phyloP scores from a whole-genome alignment of 2,888 invertebrate species.

The Euphydryas editha region DNA sequence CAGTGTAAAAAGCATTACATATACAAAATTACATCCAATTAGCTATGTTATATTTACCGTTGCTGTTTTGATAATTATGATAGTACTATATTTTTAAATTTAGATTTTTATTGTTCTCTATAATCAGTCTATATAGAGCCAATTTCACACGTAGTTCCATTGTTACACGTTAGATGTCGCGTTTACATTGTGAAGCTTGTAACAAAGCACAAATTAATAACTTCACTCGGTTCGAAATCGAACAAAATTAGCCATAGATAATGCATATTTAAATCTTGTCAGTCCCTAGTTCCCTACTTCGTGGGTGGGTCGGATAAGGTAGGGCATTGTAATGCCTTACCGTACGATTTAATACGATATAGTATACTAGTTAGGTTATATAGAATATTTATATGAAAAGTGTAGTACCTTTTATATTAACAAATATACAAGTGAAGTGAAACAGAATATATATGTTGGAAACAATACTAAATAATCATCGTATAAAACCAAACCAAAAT shows the following conservation, averaged over 20 bases:
- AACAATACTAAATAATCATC: conserved; percentile 16
- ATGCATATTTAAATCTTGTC: conserved; percentile 26
- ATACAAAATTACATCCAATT: no score
- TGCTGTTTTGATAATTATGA: no score
- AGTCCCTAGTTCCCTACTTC: conserved; percentile 34
- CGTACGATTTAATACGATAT: conserved; percentile 45
- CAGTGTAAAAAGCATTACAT: no score
- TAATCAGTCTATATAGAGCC: background rate
- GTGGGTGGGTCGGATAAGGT: conserved; percentile 41
- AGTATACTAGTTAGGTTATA: conserved; percentile 20
- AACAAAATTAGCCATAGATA: conserved; percentile 29
- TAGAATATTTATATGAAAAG: conserved; percentile 23
- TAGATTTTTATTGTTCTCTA: no score
- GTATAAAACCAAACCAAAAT: conserved; percentile 33
- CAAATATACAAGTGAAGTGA: conserved; percentile 65
- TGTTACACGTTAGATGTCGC: conserved; percentile 17
- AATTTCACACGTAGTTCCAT: conserved; percentile 2
- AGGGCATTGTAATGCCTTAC: conserved; percentile 50
- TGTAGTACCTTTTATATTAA: conserved; percentile 30
- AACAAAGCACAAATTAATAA: conserved; percentile 18
- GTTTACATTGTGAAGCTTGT: conserved; percentile 19
- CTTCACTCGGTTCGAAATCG: conserved; percentile 29
- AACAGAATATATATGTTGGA: conserved; percentile 41
- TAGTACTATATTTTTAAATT: no score
- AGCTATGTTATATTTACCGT: no score